Conservation (phyloP, 2,888 invertebrate species). For the Bombylius major region DNA sequence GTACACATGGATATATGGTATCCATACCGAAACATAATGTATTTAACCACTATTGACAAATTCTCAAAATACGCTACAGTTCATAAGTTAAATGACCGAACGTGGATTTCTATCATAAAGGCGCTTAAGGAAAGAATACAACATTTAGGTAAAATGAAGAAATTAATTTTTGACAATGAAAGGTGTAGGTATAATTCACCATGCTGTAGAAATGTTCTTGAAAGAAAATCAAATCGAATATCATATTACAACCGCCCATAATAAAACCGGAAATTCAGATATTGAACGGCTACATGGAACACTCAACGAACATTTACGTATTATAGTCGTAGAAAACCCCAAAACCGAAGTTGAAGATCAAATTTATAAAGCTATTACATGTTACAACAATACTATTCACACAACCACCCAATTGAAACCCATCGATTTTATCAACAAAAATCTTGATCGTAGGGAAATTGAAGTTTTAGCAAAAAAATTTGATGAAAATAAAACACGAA, state of each 20-base stretch:
- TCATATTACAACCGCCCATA: conserved; percentile 5
- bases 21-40: not conserved
- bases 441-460: not conserved
- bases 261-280: conserved; percentile 8
- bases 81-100: not conserved
- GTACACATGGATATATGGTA: conserved; percentile 1
- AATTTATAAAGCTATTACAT: not conserved
- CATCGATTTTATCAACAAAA: not conserved
- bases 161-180: conserved; percentile 2
- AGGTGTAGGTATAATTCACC: not conserved
- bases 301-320: conserved; percentile 9
- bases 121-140: not conserved
- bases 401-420: not conserved
- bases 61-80: not conserved
- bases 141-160: not conserved
- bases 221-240: conserved; percentile 3
- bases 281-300: conserved; percentile 7
- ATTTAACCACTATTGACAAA: not conserved
- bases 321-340: not conserved
- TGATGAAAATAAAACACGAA: not conserved
- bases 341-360: not conserved
- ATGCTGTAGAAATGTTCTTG: not conserved
- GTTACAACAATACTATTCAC: not conserved
- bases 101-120: not conserved
- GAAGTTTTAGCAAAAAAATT: not conserved